phyloP scores from a whole-genome alignment of 2,797 vertebrate genomes.

The Okamejei kenojei region DNA sequence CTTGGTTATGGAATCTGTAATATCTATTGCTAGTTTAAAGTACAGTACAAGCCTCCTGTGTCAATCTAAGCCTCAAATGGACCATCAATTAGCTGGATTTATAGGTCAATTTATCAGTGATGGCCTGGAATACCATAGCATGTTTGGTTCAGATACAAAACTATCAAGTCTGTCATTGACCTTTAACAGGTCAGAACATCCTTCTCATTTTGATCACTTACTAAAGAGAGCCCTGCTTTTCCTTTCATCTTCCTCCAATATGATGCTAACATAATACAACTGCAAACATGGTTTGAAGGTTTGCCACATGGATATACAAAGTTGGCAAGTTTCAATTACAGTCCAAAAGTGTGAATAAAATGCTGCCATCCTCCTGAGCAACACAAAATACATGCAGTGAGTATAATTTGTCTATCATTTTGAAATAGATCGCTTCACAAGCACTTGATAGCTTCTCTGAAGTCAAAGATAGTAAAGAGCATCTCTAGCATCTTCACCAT shows the following conservation, averaged over 20 bases:
- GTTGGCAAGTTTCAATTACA: neutral
- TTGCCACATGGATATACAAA: neutral
- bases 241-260: neutral
- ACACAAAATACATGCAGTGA: too few species aligned
- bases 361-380: neutral
- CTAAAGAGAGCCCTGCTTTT: neutral
- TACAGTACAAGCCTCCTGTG: neutral
- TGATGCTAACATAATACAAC: neutral
- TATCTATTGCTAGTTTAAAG: neutral
- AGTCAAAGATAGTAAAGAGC: neutral
- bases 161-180: neutral
- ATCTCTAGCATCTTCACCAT: too few species aligned
- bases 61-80: neutral
- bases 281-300: neutral
- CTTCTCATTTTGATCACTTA: neutral
- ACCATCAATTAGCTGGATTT: neutral
- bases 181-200: neutral
- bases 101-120: neutral
- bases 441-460: neutral
- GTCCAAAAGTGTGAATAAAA: neutral
- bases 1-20: neutral
- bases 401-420: neutral
- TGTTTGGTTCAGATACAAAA: neutral
- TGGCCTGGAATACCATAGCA: neutral
- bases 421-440: neutral